Evolutionary conservation across 2,888 invertebrate species (phyloP), one percentile per base, ranked within the genome.

Genomic region (Lepidochrysops patricia): DNA sequence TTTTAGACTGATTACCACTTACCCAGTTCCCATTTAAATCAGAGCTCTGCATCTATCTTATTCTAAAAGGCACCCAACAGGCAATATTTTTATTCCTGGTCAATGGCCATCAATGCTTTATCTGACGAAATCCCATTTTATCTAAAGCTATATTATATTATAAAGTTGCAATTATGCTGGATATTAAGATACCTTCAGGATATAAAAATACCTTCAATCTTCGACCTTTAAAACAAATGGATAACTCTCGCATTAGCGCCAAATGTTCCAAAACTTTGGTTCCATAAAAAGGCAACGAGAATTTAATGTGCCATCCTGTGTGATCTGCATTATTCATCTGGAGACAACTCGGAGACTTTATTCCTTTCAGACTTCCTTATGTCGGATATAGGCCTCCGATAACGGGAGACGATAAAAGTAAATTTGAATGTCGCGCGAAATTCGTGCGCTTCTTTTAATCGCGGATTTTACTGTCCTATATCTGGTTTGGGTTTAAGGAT

Each of bases 271-370:
- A 9, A 54, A 54, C 19, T 54, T 54, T 7, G 15, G 29, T 9
- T 15, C 50, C 34, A 35, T 34, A 59, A 35, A 59, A 52, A 12
- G 25, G 7, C 57, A 52, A 59, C 59, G 59, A 59, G 59, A 27
- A 52, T 59, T 59, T 59, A 59, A 59, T 59, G 59, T 59, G 49
- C 35, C 59, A 26, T 52, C 59, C 34, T 52, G 59, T 57, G 72
- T 76, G 79, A 79, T 80, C 70, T 84, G 76, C 81, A 84, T 84
- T 80, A 84, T 84, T 82, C 81, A 80, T 78, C 54, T 29, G 70
- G 65, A 61, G 62, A 63, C 65, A 63, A 60, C 57, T 62, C 62
- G 67, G 66, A 63, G 64, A 63, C 60, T 68, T 70, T 68, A 68
- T 68, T 69, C 67, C 57, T 57, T 64, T 63, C 63, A 68, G 64